phyloP scores from a whole-genome alignment of 2,888 invertebrate genomes.

The Adineta ricciae region DNA sequence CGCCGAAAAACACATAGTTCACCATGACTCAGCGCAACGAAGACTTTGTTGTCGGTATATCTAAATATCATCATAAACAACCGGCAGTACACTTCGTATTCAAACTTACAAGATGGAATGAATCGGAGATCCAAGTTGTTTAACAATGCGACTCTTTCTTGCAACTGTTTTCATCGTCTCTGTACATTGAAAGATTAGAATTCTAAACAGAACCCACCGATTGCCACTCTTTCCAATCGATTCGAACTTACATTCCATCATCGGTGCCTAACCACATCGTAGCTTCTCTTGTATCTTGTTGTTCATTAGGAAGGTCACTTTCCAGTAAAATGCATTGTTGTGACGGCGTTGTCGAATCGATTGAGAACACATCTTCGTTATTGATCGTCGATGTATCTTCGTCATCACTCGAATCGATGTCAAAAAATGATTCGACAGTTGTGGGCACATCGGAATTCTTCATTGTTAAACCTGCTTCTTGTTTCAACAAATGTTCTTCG shows the following conservation, averaged over 20 bases:
- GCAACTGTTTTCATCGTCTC: slow-evolving; percentile 73
- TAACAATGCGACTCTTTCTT: slow-evolving; percentile 46
- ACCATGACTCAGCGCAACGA: slow-evolving; percentile 81
- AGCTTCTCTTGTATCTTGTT: neutral
- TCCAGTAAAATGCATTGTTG: neutral
- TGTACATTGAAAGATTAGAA: slow-evolving; percentile 82
- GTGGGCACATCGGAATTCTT: neutral
- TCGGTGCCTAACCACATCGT: slow-evolving; percentile 97
- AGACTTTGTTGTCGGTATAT: slow-evolving; percentile 79
- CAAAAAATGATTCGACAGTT: neutral
- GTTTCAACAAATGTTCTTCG: neutral
- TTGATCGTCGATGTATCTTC: neutral
- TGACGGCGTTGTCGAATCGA: neutral
- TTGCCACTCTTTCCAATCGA: too few species aligned
- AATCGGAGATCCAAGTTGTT: slow-evolving; percentile 69
- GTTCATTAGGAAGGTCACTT: neutral
- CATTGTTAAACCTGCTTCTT: neutral
- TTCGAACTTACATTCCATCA: slow-evolving; percentile 62
- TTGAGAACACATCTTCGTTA: neutral
- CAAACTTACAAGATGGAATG: slow-evolving; percentile 75
- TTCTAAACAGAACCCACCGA: slow-evolving; percentile 50
- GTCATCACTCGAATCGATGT: neutral
- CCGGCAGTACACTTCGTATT: neutral
- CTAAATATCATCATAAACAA: slow-evolving; percentile 38
- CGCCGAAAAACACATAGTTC: slow-evolving; percentile 76